These are phyloP conservation scores for Tinea trinotella DNA, from an alignment of 2,888 invertebrate genomes.

Conservation along the genomic window DNA sequence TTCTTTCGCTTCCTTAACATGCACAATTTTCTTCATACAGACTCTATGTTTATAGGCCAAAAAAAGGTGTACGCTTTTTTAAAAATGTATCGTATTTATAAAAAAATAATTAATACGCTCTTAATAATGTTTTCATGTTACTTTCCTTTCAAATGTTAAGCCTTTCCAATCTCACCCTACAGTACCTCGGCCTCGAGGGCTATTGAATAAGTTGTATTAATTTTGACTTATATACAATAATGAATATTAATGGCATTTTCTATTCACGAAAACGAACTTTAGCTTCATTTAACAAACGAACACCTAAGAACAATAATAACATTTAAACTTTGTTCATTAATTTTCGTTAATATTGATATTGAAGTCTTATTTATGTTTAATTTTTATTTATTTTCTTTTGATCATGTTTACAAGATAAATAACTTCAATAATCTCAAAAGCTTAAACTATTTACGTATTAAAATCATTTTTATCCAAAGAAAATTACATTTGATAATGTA, in stretches of 20 bases:
- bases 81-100: too few relatives aligned
- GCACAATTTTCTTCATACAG: too few relatives aligned
- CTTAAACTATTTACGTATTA: too few relatives aligned
- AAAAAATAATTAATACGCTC: slow-evolving; percentile 27
- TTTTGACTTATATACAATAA: slow-evolving; percentile 43
- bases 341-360: slow-evolving; percentile 10
- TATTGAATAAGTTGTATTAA: slow-evolving; percentile 39
- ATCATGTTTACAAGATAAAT: too few relatives aligned
- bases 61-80: too few relatives aligned
- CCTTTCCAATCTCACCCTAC: slow-evolving; percentile 1
- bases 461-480: too few relatives aligned
- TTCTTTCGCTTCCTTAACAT: too few relatives aligned
- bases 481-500: too few relatives aligned
- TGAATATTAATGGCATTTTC: slow-evolving; percentile 40
- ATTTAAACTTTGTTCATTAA: slow-evolving; percentile 17
- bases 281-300: slow-evolving; percentile 14
- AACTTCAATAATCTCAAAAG: too few relatives aligned
- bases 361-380: neutral
- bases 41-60: too few relatives aligned
- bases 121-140: slow-evolving; percentile 27
- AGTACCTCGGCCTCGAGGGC: slow-evolving; percentile 25
- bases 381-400: neutral
- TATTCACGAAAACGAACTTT: slow-evolving; percentile 30
- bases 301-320: slow-evolving; percentile 18
- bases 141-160: slow-evolving; percentile 15